phyloP scores from a whole-genome alignment of 1,140 invertebrate species.

The Brachionus paranguensis region DNA sequence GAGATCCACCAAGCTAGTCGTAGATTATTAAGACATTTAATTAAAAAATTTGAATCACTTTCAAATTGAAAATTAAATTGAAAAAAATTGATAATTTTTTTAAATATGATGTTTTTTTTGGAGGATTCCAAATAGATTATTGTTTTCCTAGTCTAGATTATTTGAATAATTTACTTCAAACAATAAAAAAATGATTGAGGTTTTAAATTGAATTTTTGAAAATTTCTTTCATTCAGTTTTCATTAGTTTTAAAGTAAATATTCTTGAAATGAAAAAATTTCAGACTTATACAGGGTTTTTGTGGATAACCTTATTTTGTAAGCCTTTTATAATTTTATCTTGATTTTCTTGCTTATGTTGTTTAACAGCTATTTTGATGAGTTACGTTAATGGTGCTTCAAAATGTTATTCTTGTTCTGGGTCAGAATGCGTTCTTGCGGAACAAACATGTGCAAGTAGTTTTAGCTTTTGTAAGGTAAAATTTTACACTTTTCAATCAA shows the following conservation, averaged over 20 bases:
- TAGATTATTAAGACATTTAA: neutral
- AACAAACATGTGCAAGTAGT: neutral
- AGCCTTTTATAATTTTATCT: neutral
- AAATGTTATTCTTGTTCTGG: constrained; percentile 8
- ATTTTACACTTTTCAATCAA: neutral
- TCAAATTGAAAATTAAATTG: neutral
- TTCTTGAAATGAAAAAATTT: neutral
- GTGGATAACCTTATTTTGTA: neutral
- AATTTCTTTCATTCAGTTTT: neutral
- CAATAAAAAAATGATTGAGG: neutral
- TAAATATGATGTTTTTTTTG: neutral
- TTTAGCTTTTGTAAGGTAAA: constrained; percentile 1
- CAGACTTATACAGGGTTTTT: neutral
- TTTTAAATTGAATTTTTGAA: neutral
- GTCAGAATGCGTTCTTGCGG: neutral
- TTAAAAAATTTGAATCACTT: neutral
- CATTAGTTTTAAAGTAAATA: neutral
- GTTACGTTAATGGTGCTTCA: neutral
- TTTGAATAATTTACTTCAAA: neutral
- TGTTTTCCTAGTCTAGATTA: neutral
- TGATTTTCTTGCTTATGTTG: neutral
- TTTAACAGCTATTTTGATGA: neutral
- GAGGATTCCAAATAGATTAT: neutral
- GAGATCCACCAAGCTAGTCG: too few relatives aligned
- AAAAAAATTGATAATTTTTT: neutral